phyloP scores from a whole-genome alignment of 1,140 invertebrate species.

The Macrobrachium rosenbergii region DNA sequence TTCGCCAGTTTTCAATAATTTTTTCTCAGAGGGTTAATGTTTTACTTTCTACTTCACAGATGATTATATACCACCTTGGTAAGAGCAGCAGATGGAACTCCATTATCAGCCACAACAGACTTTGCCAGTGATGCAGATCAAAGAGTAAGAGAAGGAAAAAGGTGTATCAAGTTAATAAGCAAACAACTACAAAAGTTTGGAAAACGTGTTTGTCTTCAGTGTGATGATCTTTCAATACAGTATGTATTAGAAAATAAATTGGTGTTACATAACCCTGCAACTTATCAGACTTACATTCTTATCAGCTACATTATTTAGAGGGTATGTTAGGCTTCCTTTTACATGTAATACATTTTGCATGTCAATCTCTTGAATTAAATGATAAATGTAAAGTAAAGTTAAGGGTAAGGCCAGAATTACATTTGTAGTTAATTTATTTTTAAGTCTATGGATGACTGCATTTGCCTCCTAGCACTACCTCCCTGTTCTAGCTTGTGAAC shows the following conservation, averaged over 20 bases:
- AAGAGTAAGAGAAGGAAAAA: conserved; percentile 69
- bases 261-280: too few species aligned
- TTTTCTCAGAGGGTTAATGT: too few species aligned
- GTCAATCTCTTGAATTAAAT: background rate
- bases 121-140: conserved; percentile 68
- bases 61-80: conserved; percentile 70
- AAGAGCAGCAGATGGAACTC: conserved; percentile 69
- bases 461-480: too few species aligned
- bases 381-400: too few species aligned
- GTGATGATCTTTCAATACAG: conserved; percentile 47
- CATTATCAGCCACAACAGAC: conserved; percentile 70
- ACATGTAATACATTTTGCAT: background rate
- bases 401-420: too few species aligned
- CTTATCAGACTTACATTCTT: too few species aligned
- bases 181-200: conserved; percentile 68
- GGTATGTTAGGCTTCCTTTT: background rate
- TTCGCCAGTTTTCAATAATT: too few species aligned
- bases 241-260: conserved; percentile 11
- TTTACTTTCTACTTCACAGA: conserved; percentile 14
- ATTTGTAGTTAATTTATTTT: too few species aligned
- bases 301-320: too few species aligned
- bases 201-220: conserved; percentile 68
- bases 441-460: too few species aligned
- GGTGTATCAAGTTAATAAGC: conserved; percentile 70
- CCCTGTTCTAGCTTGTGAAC: too few species aligned